Conservation (phyloP, 2,113 vertebrate species). For the Lota lota region DNA sequence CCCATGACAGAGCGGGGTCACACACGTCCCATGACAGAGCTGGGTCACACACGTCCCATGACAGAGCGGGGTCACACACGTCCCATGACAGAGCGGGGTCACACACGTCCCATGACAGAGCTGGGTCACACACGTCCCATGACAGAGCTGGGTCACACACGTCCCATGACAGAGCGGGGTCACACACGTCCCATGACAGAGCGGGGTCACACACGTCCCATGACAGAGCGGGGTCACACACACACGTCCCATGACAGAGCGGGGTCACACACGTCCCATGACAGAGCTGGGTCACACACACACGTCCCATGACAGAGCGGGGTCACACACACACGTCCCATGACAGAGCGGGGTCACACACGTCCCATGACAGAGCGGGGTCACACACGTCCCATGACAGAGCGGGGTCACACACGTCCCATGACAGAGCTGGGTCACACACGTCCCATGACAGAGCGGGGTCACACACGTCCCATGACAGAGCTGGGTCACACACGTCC, state of each 20-base stretch:
- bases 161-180: too few relatives aligned
- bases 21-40: background rate
- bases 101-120: background rate
- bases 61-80: constrained; percentile 71
- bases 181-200: background rate
- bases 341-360: too few relatives aligned
- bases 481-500: constrained; percentile 73
- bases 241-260: too few relatives aligned
- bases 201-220: too few relatives aligned
- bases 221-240: constrained; percentile 70
- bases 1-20: too few relatives aligned
- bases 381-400: too few relatives aligned
- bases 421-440: too few relatives aligned
- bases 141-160: constrained; percentile 70
- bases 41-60: too few relatives aligned
- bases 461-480: too few relatives aligned
- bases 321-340: constrained; percentile 37
- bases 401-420: constrained; percentile 69
- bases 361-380: background rate
- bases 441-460: background rate
- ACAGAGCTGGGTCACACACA: too few relatives aligned
- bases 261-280: background rate
- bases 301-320: constrained; percentile 74
- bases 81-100: too few relatives aligned
- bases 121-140: too few relatives aligned